Base-by-base conservation (phyloP, 2,113 vertebrate genomes). In the Rafetus swinhoei region DNA sequence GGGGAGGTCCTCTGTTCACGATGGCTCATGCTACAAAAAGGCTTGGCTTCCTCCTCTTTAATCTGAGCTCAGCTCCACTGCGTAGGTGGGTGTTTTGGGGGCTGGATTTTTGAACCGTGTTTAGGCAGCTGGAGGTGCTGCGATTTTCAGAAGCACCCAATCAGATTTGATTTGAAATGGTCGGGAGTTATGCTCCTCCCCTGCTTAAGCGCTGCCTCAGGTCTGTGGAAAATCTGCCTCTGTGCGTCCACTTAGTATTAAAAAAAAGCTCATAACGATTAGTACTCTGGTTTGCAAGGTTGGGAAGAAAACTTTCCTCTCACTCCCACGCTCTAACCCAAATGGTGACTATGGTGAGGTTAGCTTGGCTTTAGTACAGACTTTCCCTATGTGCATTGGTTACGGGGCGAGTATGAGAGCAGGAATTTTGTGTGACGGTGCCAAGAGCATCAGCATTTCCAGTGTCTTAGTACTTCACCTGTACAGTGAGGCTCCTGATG, bases 21-120 rank as follows among this genome's bases (percentile, higher is more conserved):
- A 12, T 25, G 21, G 55, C 3, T 12, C 29, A 0, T 0, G 3
- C n/a, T 87, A 27, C 0, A 0, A 59, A 29, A 2, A 0, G 3
- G 6, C 52, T 32, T 7, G 57, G 15, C 72, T 32, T 24, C 77
- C 4, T 45, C 45, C 85, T 32, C 69, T 57, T 74, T 35, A 39
- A 74, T 57, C 12, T 10, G 0, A 76, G 52, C 62, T 56, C 81
- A 82, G 16, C 18, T 94, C 21, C 7, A 11, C 74, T 53, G 87
- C 57, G 60, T 24, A 77, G 19, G 7, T 89, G 85, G 90, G 76
- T 25, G 15, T 19, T 9, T 84, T 13, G 1, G 18, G 32, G 53
- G 32, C 52, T 52, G 2, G 25, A 21, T 74, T 87, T 91, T 79
- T 11, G 25, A 25, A 19, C 76, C 39, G 1, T 54, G 90, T 54